These are phyloP conservation scores for Eupeodes corollae DNA, from an alignment of 1,140 invertebrate species.

Conservation along the genomic window DNA sequence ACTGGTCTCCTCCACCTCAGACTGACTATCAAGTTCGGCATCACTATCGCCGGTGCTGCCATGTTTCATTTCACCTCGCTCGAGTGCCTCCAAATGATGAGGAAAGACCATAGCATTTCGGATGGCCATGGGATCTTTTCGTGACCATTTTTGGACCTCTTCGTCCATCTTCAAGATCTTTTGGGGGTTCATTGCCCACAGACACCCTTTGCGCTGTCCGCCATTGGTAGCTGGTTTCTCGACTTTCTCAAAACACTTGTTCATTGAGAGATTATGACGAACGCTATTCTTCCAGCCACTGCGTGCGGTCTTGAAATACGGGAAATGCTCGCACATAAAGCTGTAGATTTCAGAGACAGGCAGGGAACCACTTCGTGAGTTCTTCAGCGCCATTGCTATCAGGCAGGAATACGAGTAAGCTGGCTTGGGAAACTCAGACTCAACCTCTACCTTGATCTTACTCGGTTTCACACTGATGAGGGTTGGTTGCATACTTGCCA, in stretches of 20 bases:
- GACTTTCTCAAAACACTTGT: slow-evolving; percentile 97
- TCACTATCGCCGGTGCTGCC: slow-evolving; percentile 43
- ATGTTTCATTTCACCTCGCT: slow-evolving; percentile 76
- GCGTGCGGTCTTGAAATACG: slow-evolving; percentile 93
- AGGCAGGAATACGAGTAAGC: slow-evolving; percentile 96
- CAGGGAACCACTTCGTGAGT: slow-evolving; percentile 83
- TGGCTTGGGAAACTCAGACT: slow-evolving; percentile 82
- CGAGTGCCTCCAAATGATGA: slow-evolving; percentile 66
- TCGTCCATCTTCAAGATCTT: slow-evolving; percentile 95
- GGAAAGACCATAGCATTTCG: slow-evolving; percentile 85
- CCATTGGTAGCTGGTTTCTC: slow-evolving; percentile 78
- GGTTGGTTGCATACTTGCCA: background rate
- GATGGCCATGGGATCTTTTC: slow-evolving; percentile 79
- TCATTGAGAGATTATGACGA: slow-evolving; percentile 87
- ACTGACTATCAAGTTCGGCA: slow-evolving; percentile 43
- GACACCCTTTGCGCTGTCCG: slow-evolving; percentile 73
- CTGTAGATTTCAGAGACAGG: slow-evolving; percentile 98
- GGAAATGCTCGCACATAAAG: slow-evolving; percentile 97
- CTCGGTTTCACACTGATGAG: slow-evolving; percentile 31
- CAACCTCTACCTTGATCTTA: slow-evolving; percentile 44
- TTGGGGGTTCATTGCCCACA: slow-evolving; percentile 93
- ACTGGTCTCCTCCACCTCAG: slow-evolving; percentile 39
- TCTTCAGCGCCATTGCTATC: slow-evolving; percentile 94
- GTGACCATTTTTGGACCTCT: slow-evolving; percentile 91
- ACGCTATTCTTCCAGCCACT: slow-evolving; percentile 98